Percentiles rank a stretch among this genome's conserved stretches.
phyloP scores from a whole-genome alignment of 2,797 vertebrate species.

The Tangara arthus region DNA sequence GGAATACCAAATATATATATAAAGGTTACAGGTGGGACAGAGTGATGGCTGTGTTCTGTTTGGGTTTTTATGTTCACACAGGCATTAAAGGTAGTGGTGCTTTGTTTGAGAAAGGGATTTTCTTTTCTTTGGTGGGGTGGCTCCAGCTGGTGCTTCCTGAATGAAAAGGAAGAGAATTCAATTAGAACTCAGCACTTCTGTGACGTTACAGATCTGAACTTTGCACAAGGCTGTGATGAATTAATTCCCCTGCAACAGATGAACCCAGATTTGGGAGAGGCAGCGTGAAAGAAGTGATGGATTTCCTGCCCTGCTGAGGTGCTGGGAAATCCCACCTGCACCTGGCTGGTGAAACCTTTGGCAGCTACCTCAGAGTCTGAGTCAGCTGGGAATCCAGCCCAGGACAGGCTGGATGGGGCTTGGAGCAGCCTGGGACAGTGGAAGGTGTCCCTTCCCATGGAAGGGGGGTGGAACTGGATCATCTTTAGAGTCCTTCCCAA shows the following conservation, averaged over 20 bases:
- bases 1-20: slow-evolving; percentile 40
- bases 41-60: neutral
- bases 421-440: neutral
- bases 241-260: neutral
- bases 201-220: neutral
- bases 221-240: neutral
- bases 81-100: neutral
- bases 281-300: neutral
- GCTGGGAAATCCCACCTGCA: neutral
- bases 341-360: neutral
- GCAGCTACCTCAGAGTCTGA: neutral
- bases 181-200: neutral
- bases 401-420: neutral
- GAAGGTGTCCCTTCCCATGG: neutral
- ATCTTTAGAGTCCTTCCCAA: neutral
- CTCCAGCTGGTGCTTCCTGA: slow-evolving; percentile 54
- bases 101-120: neutral
- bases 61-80: neutral
- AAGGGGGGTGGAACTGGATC: neutral
- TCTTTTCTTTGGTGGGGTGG: slow-evolving; percentile 6
- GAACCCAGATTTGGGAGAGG: neutral
- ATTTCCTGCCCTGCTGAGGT: neutral
- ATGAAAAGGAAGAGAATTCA: neutral
- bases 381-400: neutral
- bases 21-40: neutral